These are phyloP conservation scores for Pangasianodon hypophthalmus DNA, from an alignment of 2,113 vertebrate genomes.

Conservation along the genomic window DNA sequence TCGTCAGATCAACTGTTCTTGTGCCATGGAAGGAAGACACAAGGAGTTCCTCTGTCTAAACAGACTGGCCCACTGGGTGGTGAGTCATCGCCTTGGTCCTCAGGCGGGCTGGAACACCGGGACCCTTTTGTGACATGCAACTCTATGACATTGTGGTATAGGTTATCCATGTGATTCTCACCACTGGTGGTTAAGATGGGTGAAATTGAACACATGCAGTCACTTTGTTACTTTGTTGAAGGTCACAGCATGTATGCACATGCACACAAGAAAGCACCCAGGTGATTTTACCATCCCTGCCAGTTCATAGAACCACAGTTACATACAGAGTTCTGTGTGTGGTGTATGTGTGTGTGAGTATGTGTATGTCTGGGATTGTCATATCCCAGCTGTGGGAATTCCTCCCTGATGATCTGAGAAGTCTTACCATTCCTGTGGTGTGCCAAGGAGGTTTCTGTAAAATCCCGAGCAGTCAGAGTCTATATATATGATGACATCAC, in stretches of 20 bases:
- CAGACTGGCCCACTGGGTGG: not conserved
- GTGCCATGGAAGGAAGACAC: not conserved
- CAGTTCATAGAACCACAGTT: not conserved
- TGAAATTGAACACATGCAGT: not conserved
- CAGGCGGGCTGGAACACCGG: not conserved
- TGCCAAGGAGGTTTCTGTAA: constrained; percentile 16
- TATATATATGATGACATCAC: constrained; percentile 15
- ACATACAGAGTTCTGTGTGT: not conserved
- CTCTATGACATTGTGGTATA: not conserved
- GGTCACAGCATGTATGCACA: not conserved
- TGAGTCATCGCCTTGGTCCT: not conserved
- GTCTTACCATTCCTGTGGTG: constrained; percentile 30
- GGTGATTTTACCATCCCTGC: not conserved
- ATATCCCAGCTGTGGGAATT: constrained; percentile 27
- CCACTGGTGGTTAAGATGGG: not conserved
- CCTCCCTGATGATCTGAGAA: constrained; percentile 22
- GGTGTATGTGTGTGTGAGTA: constrained; percentile 37
- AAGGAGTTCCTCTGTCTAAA: not conserved
- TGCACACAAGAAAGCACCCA: not conserved
- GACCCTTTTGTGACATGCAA: not conserved
- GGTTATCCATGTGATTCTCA: not conserved
- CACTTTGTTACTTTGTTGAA: not conserved
- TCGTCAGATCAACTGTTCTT: not conserved
- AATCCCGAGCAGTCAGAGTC: not conserved
- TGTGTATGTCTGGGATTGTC: constrained; percentile 34